Conservation (phyloP, 2,888 invertebrate genomes). For the Parthenolecanium corni region DNA sequence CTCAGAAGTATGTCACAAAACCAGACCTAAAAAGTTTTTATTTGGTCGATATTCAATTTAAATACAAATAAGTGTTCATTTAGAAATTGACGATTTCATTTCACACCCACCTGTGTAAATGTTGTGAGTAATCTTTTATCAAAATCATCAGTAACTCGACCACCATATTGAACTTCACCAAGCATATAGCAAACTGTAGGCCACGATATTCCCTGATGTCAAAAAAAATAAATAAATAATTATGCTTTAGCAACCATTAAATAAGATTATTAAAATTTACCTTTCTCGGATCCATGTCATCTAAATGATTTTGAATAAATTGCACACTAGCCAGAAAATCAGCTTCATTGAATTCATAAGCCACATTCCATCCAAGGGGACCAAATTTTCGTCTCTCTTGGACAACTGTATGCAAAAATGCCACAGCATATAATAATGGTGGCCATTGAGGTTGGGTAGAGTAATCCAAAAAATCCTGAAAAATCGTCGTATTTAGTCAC, state of each 20-base stretch:
- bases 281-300: constrained; percentile 92
- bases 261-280: constrained; percentile 37
- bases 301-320: constrained; percentile 91
- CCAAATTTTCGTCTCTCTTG: constrained; percentile 94
- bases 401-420: constrained; percentile 87
- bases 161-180: constrained; percentile 77
- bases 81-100: too few species aligned
- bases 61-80: too few species aligned
- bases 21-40: too few species aligned
- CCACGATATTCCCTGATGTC: constrained; percentile 74
- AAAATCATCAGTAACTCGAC: constrained; percentile 92
- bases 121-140: constrained; percentile 87
- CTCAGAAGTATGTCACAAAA: constrained; percentile 80
- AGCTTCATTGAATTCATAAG: constrained; percentile 93
- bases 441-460: constrained; percentile 88
- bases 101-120: constrained; percentile 54
- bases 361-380: constrained; percentile 92
- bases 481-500: background rate
- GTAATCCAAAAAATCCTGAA: constrained; percentile 76
- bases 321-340: constrained; percentile 92
- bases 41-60: too few species aligned
- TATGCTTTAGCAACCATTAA: background rate
- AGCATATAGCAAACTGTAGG: constrained; percentile 95
- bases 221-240: too few species aligned
- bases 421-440: constrained; percentile 81